These are phyloP conservation scores for Elgaria multicarinata DNA, from an alignment of 2,113 vertebrate species.

Conservation along the genomic window DNA sequence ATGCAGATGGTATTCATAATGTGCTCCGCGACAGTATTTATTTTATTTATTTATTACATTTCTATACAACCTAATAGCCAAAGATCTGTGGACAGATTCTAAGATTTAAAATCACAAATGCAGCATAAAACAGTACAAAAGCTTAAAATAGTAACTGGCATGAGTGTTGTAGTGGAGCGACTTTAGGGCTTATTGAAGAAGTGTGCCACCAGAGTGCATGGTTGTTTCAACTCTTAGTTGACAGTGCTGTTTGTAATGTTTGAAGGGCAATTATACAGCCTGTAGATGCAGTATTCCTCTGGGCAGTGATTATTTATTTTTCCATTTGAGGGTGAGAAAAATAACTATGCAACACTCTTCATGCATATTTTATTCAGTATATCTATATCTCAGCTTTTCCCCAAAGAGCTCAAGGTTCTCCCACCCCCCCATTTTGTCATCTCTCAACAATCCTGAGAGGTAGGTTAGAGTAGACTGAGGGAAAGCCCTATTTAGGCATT, in stretches of 20 bases:
- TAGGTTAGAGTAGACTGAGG: background rate
- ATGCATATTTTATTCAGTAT: background rate
- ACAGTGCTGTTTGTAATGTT: background rate
- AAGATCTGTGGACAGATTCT: no score
- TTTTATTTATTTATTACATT: no score
- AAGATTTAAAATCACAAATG: no score
- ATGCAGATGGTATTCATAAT: background rate
- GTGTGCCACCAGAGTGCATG: background rate
- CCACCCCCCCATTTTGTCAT: background rate
- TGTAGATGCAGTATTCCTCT: background rate
- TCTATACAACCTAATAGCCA: no score
- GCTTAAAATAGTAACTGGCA: no score
- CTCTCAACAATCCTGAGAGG: background rate
- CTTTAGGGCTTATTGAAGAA: background rate
- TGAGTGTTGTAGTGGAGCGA: background rate
- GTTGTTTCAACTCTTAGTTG: background rate
- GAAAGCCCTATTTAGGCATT: no score
- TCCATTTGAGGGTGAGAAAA: background rate
- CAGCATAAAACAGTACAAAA: no score
- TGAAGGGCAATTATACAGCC: background rate
- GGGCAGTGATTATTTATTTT: background rate
- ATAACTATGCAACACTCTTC: background rate
- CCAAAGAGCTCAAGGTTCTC: background rate
- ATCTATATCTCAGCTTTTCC: background rate
- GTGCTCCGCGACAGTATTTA: background rate